A percentile compares a stretch with the other conserved stretches of the same genome.
Conservation (phyloP, 2,888 invertebrate genomes). For the Nymphalis urticae region DNA sequence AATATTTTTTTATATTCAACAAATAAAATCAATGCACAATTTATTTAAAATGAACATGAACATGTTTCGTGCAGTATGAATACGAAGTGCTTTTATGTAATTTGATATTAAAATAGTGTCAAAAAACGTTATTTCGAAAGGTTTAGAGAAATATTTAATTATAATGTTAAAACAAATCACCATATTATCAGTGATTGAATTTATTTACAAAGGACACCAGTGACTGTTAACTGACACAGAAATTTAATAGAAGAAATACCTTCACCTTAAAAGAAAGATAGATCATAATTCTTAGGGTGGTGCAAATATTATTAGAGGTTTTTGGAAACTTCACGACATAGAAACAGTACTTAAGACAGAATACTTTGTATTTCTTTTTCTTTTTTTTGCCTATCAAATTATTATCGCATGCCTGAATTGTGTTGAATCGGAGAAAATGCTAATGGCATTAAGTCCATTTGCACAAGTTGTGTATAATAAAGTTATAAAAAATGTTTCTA, state of each 20-base stretch:
- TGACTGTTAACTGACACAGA: conserved; percentile 59
- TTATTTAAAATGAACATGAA: not conserved
- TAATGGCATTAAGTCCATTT: not conserved
- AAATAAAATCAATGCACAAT: not conserved
- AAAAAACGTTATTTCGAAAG: conserved; percentile 6
- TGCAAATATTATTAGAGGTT: conserved; percentile 43
- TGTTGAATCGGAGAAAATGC: not conserved
- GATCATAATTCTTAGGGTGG: conserved; percentile 46
- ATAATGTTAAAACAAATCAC: conserved; percentile 39
- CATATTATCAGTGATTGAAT: conserved; percentile 32
- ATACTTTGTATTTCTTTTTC: not conserved
- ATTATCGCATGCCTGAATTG: not conserved
- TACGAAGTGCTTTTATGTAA: conserved; percentile 2
- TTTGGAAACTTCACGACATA: conserved; percentile 33
- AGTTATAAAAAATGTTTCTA: conserved; percentile 1
- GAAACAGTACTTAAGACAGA: conserved; percentile 6
- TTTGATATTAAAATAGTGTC: not conserved
- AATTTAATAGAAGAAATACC: conserved; percentile 73
- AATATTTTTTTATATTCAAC: not conserved
- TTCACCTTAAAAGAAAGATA: conserved; percentile 75
- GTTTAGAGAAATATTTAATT: conserved; percentile 27
- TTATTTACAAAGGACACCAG: conserved; percentile 53
- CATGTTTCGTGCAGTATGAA: conserved; percentile 3
- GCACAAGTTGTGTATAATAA: not conserved
- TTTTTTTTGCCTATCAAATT: not conserved